Conservation (phyloP, 2,113 vertebrate genomes). For the Prinia subflava region DNA sequence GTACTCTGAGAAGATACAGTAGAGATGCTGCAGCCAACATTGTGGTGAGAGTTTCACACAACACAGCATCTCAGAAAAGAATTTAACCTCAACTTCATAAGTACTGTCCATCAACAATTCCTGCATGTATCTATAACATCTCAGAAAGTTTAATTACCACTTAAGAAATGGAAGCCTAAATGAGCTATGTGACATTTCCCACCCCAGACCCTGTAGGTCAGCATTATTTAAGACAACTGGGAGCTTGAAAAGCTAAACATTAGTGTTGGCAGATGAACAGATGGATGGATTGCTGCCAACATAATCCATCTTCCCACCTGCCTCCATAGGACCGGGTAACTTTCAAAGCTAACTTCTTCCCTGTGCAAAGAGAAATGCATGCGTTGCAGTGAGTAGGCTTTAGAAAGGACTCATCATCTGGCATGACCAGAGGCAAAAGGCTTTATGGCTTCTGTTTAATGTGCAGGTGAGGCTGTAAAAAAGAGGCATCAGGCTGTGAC, state of each 20-base stretch:
- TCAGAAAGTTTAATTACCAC: slow-evolving; percentile 46
- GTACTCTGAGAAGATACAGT: background rate
- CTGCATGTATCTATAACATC: background rate
- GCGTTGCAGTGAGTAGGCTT: background rate
- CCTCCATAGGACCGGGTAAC: slow-evolving; percentile 31
- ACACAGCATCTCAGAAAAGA: background rate
- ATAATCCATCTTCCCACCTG: slow-evolving; percentile 55
- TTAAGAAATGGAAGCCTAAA: slow-evolving; percentile 47
- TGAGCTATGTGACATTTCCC: slow-evolving; percentile 51
- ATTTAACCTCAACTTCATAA: background rate
- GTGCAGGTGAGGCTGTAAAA: background rate
- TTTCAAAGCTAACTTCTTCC: slow-evolving; percentile 49
- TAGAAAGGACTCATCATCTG: slow-evolving; percentile 26
- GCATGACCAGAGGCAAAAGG: slow-evolving; percentile 5
- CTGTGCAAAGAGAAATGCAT: slow-evolving; percentile 2
- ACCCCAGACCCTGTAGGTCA: slow-evolving; percentile 56
- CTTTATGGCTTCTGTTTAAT: background rate
- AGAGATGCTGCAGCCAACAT: background rate
- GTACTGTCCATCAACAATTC: background rate
- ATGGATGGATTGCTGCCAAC: slow-evolving; percentile 59
- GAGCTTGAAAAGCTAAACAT: slow-evolving; percentile 52
- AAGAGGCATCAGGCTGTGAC: background rate
- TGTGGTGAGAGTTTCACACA: background rate
- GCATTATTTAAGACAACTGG: slow-evolving; percentile 62
- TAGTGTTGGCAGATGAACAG: slow-evolving; percentile 59